phyloP scores from a whole-genome alignment of 64 coral and sea anemone species.

The Montipora capricornis region DNA sequence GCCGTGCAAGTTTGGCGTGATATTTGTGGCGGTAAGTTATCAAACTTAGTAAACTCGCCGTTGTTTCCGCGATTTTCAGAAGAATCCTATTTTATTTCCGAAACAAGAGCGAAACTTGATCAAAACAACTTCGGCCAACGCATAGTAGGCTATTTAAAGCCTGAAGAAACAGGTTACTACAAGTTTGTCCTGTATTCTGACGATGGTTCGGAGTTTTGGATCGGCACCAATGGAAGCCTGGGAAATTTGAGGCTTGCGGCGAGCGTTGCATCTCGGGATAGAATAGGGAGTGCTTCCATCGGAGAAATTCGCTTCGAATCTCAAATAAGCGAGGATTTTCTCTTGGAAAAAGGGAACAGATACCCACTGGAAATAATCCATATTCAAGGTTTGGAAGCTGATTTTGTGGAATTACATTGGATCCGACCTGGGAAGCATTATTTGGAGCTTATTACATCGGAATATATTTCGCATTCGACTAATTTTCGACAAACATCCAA shows the following conservation, averaged over 20 bases:
- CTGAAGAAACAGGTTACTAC: slow-evolving; percentile 54
- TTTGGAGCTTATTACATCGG: slow-evolving; percentile 29
- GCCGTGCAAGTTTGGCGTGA: slow-evolving; percentile 38
- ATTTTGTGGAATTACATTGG: slow-evolving; percentile 55
- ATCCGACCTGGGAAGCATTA: slow-evolving; percentile 46
- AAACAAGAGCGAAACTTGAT: neutral
- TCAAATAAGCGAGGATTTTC: slow-evolving; percentile 34
- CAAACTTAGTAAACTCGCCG: slow-evolving; percentile 17
- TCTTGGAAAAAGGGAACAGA: slow-evolving; percentile 32
- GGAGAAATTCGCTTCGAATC: slow-evolving; percentile 27
- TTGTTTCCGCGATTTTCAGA: slow-evolving; percentile 55
- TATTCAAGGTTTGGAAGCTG: slow-evolving; percentile 16
- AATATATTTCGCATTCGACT: slow-evolving; percentile 42
- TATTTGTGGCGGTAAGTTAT: slow-evolving; percentile 44
- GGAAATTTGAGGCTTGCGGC: slow-evolving; percentile 19
- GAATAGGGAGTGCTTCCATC: neutral
- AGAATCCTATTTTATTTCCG: slow-evolving; percentile 21
- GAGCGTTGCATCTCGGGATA: slow-evolving; percentile 15
- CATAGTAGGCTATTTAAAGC: slow-evolving; percentile 35
- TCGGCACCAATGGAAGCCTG: neutral
- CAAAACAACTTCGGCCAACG: slow-evolving; percentile 35
- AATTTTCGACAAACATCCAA: neutral
- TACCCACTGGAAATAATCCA: slow-evolving; percentile 66
- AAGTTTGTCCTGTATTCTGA: slow-evolving; percentile 58
- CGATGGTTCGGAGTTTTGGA: slow-evolving; percentile 64